Evolutionary conservation across 2,113 vertebrate genomes (phyloP).

Genomic region (Steatornis caripensis): DNA sequence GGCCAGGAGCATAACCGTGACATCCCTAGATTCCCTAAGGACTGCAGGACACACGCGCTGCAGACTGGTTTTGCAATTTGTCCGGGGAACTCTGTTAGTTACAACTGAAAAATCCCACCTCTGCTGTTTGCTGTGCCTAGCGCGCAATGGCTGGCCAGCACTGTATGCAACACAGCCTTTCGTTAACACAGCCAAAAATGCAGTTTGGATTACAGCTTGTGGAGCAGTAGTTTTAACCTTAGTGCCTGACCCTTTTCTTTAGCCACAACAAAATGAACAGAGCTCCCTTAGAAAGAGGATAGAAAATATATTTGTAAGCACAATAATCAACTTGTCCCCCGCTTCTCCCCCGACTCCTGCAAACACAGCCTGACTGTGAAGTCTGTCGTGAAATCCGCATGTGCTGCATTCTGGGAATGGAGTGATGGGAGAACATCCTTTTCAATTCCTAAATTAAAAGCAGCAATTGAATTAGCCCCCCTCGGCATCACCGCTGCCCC

Average conservation of each 20-base stretch:
- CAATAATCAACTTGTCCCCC: neutral
- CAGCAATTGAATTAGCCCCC: neutral
- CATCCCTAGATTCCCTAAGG: neutral
- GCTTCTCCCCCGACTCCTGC: neutral
- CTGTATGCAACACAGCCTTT: fast-evolving
- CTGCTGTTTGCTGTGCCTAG: neutral
- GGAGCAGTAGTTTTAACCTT: neutral
- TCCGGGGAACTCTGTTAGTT: neutral
- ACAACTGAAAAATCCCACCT: neutral
- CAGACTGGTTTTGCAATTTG: neutral
- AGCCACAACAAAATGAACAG: neutral
- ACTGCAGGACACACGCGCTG: neutral
- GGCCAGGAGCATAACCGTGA: neutral
- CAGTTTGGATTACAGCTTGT: neutral
- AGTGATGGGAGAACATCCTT: conserved; percentile 14
- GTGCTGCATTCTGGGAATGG: neutral
- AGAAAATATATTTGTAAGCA: neutral
- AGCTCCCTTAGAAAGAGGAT: neutral
- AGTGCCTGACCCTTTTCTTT: neutral
- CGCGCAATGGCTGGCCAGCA: neutral
- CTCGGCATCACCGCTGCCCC: neutral
- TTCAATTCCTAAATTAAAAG: conserved; percentile 56
- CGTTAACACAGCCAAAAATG: neutral
- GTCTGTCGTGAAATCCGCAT: neutral
- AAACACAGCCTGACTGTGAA: conserved; percentile 6